A percentile compares a stretch with the other conserved stretches of the same genome.
Evolutionary conservation across 2,113 vertebrate species (phyloP).

Genomic region (Colius striatus): DNA sequence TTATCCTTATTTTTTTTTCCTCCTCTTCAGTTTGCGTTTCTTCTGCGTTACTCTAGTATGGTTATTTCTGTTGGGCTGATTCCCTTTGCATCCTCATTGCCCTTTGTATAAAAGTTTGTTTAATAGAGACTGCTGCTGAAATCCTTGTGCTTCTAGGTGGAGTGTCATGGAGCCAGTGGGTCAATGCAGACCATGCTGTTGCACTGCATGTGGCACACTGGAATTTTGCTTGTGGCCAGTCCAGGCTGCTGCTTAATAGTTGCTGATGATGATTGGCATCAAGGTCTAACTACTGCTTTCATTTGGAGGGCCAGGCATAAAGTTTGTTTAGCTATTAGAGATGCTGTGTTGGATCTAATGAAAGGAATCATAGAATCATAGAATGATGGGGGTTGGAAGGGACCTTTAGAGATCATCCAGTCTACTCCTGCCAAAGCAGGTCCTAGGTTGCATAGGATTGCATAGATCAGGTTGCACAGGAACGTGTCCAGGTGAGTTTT

Average conservation of each 20-base stretch:
- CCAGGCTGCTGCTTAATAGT: slow-evolving; percentile 6
- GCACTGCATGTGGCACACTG: not conserved
- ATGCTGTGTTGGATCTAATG: not conserved
- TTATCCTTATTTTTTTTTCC: not conserved
- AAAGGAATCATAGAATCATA: not conserved
- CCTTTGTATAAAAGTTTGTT: not conserved
- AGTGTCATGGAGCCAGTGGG: not conserved
- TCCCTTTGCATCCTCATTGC: slow-evolving; percentile 7
- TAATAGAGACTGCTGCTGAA: not conserved
- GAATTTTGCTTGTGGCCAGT: not conserved
- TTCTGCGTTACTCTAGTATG: not conserved
- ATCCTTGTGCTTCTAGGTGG: not conserved
- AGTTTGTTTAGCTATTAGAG: not conserved
- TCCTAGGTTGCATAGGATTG: too few species aligned
- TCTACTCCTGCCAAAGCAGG: too few species aligned
- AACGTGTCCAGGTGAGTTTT: too few species aligned
- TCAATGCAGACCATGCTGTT: not conserved
- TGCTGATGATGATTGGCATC: not conserved
- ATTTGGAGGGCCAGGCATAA: not conserved
- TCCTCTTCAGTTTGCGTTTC: slow-evolving; percentile 19
- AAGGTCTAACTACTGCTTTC: not conserved
- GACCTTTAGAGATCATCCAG: too few species aligned
- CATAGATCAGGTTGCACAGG: too few species aligned
- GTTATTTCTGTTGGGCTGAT: not conserved
- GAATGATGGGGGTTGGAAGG: too few species aligned